Evolutionary conservation across 2,113 vertebrate genomes (phyloP).

Genomic region (Pterocles orientalis): DNA sequence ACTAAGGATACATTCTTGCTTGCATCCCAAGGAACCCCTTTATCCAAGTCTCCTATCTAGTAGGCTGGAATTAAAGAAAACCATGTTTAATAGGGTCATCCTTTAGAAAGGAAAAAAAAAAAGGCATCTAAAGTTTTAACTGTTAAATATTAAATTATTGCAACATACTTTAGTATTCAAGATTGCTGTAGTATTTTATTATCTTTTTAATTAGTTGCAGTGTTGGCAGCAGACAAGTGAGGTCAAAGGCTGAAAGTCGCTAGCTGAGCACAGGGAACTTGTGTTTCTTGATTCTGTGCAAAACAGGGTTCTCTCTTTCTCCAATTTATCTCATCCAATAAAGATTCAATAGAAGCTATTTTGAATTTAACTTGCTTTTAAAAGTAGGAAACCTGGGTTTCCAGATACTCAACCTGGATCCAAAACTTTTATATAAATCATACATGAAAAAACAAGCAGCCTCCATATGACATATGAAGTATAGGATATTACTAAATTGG

Average conservation of each 20-base stretch:
- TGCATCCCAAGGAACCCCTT: background rate
- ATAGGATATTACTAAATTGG: background rate
- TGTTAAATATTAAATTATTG: background rate
- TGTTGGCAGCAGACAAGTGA: background rate
- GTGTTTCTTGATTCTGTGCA: background rate
- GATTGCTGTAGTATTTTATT: background rate
- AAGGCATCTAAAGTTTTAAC: background rate
- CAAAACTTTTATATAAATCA: background rate
- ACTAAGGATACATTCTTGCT: background rate
- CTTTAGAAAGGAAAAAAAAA: background rate
- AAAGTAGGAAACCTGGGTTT: background rate
- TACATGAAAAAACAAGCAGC: background rate
- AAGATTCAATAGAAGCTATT: rapidly evolving
- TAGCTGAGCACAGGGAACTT: background rate
- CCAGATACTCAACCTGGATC: background rate
- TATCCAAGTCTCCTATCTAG: background rate
- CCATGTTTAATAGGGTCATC: background rate
- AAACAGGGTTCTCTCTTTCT: background rate
- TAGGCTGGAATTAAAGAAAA: background rate
- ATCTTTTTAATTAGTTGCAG: background rate
- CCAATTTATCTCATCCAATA: background rate
- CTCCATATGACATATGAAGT: background rate
- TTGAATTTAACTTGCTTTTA: background rate
- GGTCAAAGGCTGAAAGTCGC: background rate
- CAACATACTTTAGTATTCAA: background rate